Base-by-base conservation (phyloP, 2,113 vertebrate genomes). In the Scomber japonicus region DNA sequence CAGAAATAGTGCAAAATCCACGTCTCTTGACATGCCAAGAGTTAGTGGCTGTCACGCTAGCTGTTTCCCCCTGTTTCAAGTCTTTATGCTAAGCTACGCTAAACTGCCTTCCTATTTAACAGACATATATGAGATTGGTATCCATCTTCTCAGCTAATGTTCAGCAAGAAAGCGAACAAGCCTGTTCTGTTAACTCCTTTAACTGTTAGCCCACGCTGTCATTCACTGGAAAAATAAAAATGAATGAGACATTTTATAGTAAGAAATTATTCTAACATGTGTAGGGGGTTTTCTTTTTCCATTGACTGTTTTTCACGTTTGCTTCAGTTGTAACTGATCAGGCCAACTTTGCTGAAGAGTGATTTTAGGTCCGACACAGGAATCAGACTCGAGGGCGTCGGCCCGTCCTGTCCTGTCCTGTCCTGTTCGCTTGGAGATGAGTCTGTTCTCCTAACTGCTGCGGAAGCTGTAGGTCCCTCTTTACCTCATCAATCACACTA, bases 401-500 rank as follows among this genome's bases (percentile, higher is more conserved):
- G 62, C 80, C 35, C 3, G 48, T 78, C 62, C n/a, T 50, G 61
- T 72, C 74, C 48, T 70, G 77, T 71, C 80, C 35, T 3, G 48
- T 78, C 62, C n/a, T 50, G 61, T 72, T 71, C 48, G 66, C 75
- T 75, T 7, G 0, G 44, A 72, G 72, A 84, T 24, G 62, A 82
- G 56, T 63, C 63, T 65, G 35, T 61, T 40, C 35, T 40, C 9
- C 35, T 40, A 40, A 40, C 35, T 40, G 35, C 35, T 40, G 24
- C 11, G 49, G 75, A 81, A 79, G 55, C 50, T 72, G 15, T 12
- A 54, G 55, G 68, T 79, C 65, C 84, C 51, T 88, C 81, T 89
- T 92, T 79, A 88, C 48, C 76, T 72, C 75, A 82, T 88, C 80
- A 80, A 60, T 86, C 87, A 81, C 8, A 8, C 24, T 76, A 56